Evolutionary conservation across 2,888 invertebrate genomes (phyloP).

Genomic region (Sabatieria punctata): DNA sequence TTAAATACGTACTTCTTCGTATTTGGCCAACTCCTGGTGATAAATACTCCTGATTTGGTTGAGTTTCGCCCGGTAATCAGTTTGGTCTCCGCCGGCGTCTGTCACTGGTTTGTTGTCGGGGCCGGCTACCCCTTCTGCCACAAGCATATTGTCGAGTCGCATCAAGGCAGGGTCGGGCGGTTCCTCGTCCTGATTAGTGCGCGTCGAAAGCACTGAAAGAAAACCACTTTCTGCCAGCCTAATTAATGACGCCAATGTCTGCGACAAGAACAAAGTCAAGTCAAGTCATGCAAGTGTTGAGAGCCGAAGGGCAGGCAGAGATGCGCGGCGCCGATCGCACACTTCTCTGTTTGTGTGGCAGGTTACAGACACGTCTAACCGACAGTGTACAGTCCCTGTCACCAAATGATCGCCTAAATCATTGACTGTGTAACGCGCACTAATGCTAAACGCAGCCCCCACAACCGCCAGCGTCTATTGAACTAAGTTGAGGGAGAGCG

Average conservation of each 20-base stretch:
- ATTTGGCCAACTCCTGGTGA: constrained; percentile 96
- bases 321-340: not conserved
- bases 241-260: too few species aligned
- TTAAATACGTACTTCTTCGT: constrained; percentile 57
- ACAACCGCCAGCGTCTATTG: too few species aligned
- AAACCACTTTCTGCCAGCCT: not conserved
- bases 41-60: constrained; percentile 97
- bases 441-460: too few species aligned
- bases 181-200: constrained; percentile 60
- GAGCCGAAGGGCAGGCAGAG: not conserved
- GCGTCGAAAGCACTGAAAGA: constrained; percentile 17
- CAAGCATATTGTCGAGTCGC: constrained; percentile 94
- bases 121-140: constrained; percentile 87
- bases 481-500: too few species aligned
- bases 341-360: not conserved
- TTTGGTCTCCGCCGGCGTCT: constrained; percentile 54
- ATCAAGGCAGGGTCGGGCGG: constrained; percentile 95
- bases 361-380: not conserved
- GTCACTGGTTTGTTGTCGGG: constrained; percentile 58
- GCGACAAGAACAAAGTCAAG: constrained; percentile 1
- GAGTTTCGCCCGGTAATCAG: constrained; percentile 94
- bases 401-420: too few species aligned
- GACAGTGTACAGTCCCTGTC: not conserved
- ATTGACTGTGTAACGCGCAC: too few species aligned
- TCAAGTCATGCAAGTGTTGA: not conserved